Evolutionary conservation across 2,888 invertebrate species (phyloP).

Genomic region (Ephialtes manifestator): DNA sequence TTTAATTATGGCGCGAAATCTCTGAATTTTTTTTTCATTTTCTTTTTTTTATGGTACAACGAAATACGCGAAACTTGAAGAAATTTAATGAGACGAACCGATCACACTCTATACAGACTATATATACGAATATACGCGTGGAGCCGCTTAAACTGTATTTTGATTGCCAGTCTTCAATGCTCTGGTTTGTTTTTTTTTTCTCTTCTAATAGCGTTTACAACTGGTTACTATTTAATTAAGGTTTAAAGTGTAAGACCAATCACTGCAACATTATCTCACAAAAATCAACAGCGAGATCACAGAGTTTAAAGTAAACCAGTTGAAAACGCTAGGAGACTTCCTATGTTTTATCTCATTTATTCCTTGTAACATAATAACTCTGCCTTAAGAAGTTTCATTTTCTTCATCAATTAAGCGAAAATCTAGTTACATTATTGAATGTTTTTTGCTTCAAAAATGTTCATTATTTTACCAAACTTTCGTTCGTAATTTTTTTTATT

Average conservation of each 20-base stretch:
- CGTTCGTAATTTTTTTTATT: neutral
- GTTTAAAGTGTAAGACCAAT: neutral
- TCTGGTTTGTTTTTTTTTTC: constrained; percentile 71
- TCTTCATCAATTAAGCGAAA: neutral
- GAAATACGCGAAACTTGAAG: constrained; percentile 20
- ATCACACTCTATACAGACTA: constrained; percentile 61
- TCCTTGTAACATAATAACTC: constrained; percentile 8
- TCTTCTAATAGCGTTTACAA: constrained; percentile 36
- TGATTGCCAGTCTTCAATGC: constrained; percentile 83
- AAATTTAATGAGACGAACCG: constrained; percentile 49
- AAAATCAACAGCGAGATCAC: neutral
- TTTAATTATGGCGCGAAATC: neutral
- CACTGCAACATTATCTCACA: neutral
- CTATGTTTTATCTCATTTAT: constrained; percentile 52
- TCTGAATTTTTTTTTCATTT: neutral
- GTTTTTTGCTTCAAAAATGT: neutral
- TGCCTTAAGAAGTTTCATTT: neutral
- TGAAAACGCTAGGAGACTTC: constrained; percentile 29
- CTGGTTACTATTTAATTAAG: neutral
- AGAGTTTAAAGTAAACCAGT: neutral
- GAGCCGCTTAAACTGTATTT: constrained; percentile 75
- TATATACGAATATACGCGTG: constrained; percentile 56
- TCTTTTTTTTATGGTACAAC: constrained; percentile 19
- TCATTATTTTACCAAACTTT: constrained; percentile 6
- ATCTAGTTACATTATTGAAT: neutral